A percentile compares a stretch with the other conserved stretches of the same genome.
These are phyloP conservation scores for Cataglyphis cursor DNA, from an alignment of 2,888 invertebrate species.

Conservation along the genomic window DNA sequence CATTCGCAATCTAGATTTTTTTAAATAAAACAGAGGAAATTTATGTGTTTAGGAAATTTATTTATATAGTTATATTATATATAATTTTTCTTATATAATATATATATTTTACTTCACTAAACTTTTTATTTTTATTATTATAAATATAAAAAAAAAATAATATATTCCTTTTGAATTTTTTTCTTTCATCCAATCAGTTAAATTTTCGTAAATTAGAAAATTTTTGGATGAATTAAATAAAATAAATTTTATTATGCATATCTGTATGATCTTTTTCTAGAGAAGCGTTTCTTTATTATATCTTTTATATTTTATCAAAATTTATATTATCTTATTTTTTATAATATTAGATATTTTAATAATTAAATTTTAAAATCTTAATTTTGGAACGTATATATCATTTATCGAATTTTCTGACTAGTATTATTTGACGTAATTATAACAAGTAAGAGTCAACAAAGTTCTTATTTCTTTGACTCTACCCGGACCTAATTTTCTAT, in stretches of 20 bases:
- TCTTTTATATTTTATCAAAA: not conserved
- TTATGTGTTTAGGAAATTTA: not conserved
- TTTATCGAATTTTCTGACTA: not conserved
- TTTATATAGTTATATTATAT: not conserved
- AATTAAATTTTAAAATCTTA: not conserved
- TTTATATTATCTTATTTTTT: not conserved
- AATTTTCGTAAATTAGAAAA: not conserved
- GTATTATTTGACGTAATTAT: not conserved
- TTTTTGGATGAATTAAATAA: not conserved
- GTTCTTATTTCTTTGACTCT: slow-evolving; percentile 6
- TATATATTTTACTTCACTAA: not conserved
- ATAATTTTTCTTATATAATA: not conserved
- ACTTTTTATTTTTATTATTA: not conserved
- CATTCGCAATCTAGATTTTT: not conserved
- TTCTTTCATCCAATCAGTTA: not conserved
- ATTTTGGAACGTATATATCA: not conserved
- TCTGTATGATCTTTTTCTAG: not conserved
- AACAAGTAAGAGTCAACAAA: not conserved
- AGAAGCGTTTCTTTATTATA: not conserved
- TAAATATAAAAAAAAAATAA: not conserved
- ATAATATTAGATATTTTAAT: not conserved
- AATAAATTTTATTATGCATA: not conserved
- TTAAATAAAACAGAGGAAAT: not conserved
- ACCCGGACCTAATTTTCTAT: slow-evolving; percentile 9
- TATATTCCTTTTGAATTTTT: not conserved